Evolutionary conservation across 2,888 invertebrate species (phyloP), one percentile per base, ranked within the genome.

Genomic region (Myathropa florea): DNA sequence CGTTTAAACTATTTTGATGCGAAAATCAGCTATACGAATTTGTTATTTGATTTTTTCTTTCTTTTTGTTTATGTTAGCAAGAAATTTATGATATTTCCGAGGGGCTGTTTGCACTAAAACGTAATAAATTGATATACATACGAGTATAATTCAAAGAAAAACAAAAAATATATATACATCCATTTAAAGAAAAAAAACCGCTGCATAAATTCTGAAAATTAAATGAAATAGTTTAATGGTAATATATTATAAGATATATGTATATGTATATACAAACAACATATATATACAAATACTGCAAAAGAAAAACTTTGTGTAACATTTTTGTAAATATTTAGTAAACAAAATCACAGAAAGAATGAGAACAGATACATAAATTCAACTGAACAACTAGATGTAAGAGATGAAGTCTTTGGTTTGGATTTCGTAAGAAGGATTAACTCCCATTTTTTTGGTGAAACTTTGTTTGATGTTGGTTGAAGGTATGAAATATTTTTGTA

Each of bases 311-410:
- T 76, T 82, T 82, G 70, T 76, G 76, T 71, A 82, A 82, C 63
- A 76, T 82, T 76, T 82, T 82, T 82, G 82, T 82, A 82, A 76
- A 82, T 82, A 82, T 46, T 68, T 75, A 81, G 63, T 75, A 75
- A 81, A 67, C 61, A 67, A 79, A 64, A 63, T 39, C 18, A 65
- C 33, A 61, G 24, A 71, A 3, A 14, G 23, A 63, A 53, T 30
- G 24, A 70, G 33, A 57, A 30, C 21, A 53, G 28, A 60, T 24
- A 75, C 63, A 81, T 63, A 75, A 70, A 82, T 70, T 76, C 64
- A 82, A 82, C 82, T 82, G 82, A 82, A 76, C 75, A 82, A 76
- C 70, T 82, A 82, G 70, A 46, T 64, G 28, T 82, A 82, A 76
- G 82, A 70, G 33, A 53, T 68, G 59, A 57, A 39, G 46, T 65